Evolutionary conservation across 2,113 vertebrate species (phyloP).

Genomic region (Microcebus griseorufus): DNA sequence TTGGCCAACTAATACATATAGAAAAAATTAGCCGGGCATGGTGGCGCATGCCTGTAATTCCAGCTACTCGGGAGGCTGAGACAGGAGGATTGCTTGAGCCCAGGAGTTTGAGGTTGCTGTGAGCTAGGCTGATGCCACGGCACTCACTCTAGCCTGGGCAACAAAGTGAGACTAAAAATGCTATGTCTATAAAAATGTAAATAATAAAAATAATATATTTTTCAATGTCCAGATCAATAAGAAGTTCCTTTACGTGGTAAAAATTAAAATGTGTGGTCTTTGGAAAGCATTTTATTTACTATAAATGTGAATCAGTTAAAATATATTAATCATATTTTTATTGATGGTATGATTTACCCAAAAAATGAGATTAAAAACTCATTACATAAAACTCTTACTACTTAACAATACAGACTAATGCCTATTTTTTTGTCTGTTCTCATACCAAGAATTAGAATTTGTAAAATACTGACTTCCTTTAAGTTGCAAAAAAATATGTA

Average conservation of each 20-base stretch:
- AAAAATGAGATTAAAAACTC: not conserved
- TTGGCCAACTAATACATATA: too few species aligned
- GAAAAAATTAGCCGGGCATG: too few species aligned
- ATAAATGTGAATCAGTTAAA: not conserved
- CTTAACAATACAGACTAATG: not conserved
- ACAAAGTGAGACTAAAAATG: too few species aligned
- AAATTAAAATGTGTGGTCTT: not conserved
- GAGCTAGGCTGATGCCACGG: too few species aligned
- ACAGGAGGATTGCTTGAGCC: too few species aligned
- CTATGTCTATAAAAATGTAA: not conserved
- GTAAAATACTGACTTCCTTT: not conserved
- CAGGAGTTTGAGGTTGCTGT: too few species aligned
- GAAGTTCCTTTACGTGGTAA: not conserved
- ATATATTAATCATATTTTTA: not conserved
- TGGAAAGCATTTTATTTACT: not conserved
- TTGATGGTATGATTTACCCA: not conserved
- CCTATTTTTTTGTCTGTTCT: not conserved
- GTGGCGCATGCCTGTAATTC: too few species aligned
- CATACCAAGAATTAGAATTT: not conserved
- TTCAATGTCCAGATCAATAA: not conserved
- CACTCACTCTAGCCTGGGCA: too few species aligned
- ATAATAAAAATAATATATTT: not conserved
- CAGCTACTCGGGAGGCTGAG: too few species aligned
- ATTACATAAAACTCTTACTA: not conserved
- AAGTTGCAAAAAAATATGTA: not conserved